phyloP scores from a whole-genome alignment of 1,140 invertebrate species.

The Leptinotarsa undecemlineata region DNA sequence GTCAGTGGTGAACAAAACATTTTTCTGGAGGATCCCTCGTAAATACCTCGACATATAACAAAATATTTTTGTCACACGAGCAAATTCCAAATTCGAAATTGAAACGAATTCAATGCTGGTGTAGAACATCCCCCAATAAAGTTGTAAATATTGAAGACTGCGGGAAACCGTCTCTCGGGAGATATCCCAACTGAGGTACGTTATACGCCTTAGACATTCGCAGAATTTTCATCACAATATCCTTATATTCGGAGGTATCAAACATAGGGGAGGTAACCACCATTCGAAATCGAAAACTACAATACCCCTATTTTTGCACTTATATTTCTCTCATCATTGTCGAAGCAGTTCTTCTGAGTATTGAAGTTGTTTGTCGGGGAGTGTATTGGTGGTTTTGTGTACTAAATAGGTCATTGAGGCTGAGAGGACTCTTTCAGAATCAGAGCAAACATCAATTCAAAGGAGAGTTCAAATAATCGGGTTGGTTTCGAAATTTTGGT shows the following conservation, averaged over 20 bases:
- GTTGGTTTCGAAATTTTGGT: not conserved
- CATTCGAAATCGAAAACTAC: not conserved
- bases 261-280: constrained; percentile 1
- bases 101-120: not conserved
- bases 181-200: not conserved
- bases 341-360: not conserved
- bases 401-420: not conserved
- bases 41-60: too few species aligned
- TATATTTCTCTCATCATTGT: constrained; percentile 16
- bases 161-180: constrained; percentile 9
- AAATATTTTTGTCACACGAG: too few species aligned
- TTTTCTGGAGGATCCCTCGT: too few species aligned
- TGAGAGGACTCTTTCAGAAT: not conserved
- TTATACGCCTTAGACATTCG: constrained; percentile 13
- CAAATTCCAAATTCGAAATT: not conserved
- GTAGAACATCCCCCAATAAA: not conserved
- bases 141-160: constrained; percentile 11
- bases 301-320: not conserved
- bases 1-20: too few species aligned
- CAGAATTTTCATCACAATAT: constrained; percentile 19
- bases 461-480: not conserved
- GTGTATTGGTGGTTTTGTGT: not conserved
- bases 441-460: not conserved
- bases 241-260: constrained; percentile 15
- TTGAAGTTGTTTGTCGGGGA: not conserved